Evolutionary conservation across 2,113 vertebrate species (phyloP).

Genomic region (Dipodomys ordii): DNA sequence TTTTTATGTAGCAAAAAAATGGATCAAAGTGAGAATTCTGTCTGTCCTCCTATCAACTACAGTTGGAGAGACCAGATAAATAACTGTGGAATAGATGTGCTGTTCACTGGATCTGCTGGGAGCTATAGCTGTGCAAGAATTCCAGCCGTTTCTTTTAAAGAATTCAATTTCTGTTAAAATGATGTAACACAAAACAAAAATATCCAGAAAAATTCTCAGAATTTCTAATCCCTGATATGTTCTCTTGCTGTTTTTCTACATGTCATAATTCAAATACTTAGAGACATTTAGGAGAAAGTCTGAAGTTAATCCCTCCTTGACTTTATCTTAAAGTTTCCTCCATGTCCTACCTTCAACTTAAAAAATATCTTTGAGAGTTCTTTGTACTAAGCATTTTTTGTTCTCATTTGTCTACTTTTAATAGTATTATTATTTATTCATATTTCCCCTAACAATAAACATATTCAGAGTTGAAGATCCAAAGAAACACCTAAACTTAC

Average conservation of each 20-base stretch:
- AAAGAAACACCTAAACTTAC: not conserved
- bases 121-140: not conserved
- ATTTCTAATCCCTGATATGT: not conserved
- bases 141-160: not conserved
- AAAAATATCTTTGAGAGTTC: not conserved
- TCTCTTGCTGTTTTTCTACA: not conserved
- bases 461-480: not conserved
- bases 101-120: not conserved
- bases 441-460: not conserved
- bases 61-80: not conserved
- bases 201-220: not conserved
- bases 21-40: not conserved
- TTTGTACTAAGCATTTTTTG: not conserved
- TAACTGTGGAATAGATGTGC: not conserved
- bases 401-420: not conserved
- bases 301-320: not conserved
- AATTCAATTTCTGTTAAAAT: not conserved
- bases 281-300: not conserved
- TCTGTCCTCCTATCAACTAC: not conserved
- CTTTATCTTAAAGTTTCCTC: not conserved
- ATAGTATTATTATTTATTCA: not conserved
- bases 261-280: not conserved
- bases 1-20: not conserved
- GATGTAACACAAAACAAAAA: no score
- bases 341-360: not conserved